phyloP scores from a whole-genome alignment of 92 coral and sea anemone genomes.

The Epizoanthus scotinus region DNA sequence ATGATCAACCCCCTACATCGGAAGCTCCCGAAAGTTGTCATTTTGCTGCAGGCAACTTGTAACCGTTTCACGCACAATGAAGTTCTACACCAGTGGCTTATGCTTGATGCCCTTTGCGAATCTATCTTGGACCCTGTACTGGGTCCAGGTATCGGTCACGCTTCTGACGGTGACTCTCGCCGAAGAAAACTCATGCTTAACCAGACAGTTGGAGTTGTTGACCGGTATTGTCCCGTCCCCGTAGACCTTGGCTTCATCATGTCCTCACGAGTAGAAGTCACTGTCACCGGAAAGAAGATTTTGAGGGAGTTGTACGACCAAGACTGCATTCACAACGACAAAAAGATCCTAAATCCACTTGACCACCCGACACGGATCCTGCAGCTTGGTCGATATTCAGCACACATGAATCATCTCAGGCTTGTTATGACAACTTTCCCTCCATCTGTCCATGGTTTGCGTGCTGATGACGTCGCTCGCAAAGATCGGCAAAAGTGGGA shows the following conservation, averaged over 20 bases:
- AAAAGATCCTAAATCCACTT: constrained; percentile 52
- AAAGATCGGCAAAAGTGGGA: too few species aligned
- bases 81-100: constrained; percentile 62
- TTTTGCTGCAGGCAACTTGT: constrained; percentile 59
- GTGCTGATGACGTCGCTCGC: constrained; percentile 37
- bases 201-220: constrained; percentile 18
- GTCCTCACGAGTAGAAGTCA: constrained; percentile 45
- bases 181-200: constrained; percentile 49
- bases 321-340: constrained; percentile 53
- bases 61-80: constrained; percentile 63
- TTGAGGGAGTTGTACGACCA: constrained; percentile 49
- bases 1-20: constrained; percentile 60
- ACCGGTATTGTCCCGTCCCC: constrained; percentile 45
- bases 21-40: constrained; percentile 55
- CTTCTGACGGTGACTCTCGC: constrained; percentile 55
- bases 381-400: constrained; percentile 48
- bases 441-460: constrained; percentile 34
- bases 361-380: constrained; percentile 52
- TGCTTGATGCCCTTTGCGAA: constrained; percentile 50
- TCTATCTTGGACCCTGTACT: constrained; percentile 58
- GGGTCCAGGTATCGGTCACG: constrained; percentile 63
- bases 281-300: constrained; percentile 46
- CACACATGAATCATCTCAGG: constrained; percentile 46
- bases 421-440: constrained; percentile 45
- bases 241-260: constrained; percentile 42